Conservation (phyloP, 1,140 invertebrate species). For the Heliothis virescens region DNA sequence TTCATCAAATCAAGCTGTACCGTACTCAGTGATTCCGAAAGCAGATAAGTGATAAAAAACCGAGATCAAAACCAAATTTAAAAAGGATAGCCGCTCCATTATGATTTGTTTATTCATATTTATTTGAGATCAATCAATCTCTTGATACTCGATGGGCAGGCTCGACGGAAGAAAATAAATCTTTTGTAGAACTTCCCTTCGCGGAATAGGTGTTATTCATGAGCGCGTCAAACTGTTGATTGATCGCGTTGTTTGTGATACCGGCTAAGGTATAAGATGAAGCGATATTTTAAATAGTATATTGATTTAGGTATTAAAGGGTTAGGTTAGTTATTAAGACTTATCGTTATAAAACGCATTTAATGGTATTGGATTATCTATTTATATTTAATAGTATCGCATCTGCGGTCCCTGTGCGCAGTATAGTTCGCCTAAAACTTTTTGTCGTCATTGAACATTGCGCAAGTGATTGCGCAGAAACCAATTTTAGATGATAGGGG, state of each 20-base stretch:
- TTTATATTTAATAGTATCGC: too few species aligned
- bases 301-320: background rate
- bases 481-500: too few species aligned
- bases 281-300: background rate
- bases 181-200: conserved; percentile 82
- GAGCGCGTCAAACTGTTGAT: conserved; percentile 78
- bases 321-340: background rate
- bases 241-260: conserved; percentile 71
- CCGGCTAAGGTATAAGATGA: background rate
- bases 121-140: conserved; percentile 82
- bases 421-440: too few species aligned
- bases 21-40: too few species aligned
- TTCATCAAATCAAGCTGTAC: too few species aligned
- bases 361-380: too few species aligned
- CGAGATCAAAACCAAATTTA: conserved; percentile 44
- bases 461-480: too few species aligned
- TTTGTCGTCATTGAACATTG: too few species aligned
- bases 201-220: conserved; percentile 83
- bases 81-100: conserved; percentile 25
- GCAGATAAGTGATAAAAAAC: conserved; percentile 4
- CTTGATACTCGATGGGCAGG: conserved; percentile 70
- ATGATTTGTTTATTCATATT: conserved; percentile 66
- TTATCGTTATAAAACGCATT: too few species aligned
- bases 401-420: too few species aligned
- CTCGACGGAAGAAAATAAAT: conserved; percentile 77